Base-by-base conservation (phyloP, 1,140 invertebrate genomes). In the Chironomus tepperi region DNA sequence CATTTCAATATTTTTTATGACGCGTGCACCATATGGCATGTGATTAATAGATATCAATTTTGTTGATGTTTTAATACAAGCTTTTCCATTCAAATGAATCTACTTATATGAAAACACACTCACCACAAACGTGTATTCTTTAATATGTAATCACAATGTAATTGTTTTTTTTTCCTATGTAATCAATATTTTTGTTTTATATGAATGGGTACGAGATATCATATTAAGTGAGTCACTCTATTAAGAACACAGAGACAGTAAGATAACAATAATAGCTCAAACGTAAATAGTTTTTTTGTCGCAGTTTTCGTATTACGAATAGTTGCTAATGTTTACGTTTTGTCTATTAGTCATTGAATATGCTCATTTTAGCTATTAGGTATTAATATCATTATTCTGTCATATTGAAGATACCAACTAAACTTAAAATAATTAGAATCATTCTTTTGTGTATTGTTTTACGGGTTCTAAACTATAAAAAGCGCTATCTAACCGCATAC, bases 41-140 rank as follows among this genome's bases (percentile, higher is more conserved):
- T 57, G 47, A 57, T 57, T 57, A 57, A 57, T 57, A 57, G 47
- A n/a, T 57, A 57, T 57, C 47, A 57, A 57, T 57, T 57, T 57
- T 57, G 47, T 57, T 57, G 47, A 12, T 34, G 24, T 34, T 34
- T 34, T 34, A 34, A 8, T 57, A 57, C 47, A 57, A 57, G 3
- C 15, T 57, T 57, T 57, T n/a, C 12, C 47, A 57, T n/a, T 5
- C 47, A 15, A n/a, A 57, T 57, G 47, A n/a, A 12, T 57, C 7
- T 15, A 57, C 15, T 57, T 57, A 12, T n/a, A 57, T 57, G n/a
- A n/a, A 57, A 12, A 57, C 1, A 57, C 47, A 57, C 24, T 34
- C 43, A 47, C 43, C 3, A 57, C 12, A 57, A 47, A 57, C 15
- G 12, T 5, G n/a, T n/a, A n/a, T n/a, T 47, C 47, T 57, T 57